Base-by-base conservation (phyloP, 2,797 vertebrate genomes). In the Avahi laniger region DNA sequence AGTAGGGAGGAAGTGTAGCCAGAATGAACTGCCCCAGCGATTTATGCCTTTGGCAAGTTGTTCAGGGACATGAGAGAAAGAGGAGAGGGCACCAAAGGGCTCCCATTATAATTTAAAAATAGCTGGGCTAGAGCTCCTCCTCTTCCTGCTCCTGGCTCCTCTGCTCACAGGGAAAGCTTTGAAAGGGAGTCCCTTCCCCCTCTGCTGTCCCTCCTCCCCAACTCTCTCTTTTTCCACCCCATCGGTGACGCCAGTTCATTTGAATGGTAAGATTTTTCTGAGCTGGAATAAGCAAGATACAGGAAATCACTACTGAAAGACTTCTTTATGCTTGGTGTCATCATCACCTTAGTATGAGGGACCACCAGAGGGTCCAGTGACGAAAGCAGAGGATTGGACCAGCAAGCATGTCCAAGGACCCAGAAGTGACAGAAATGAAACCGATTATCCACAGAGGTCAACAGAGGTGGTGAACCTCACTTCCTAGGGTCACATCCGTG, bases 281-380 rank as follows among this genome's bases (percentile, higher is more conserved):
- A 94, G 88, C 84, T 94, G 89, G 93, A 75, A 67, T 95, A 97
- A 96, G 84, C 20, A 4, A 95, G 89, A 97, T 95, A 89, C 95
- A 97, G 95, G 97, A 97, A 98, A 94, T 96, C 92, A 76, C 65
- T n/a, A 78, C 81, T 98, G 97, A 97, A 98, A 97, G 97, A 79
- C 75, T 78, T 76, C 95, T 97, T 97, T 97, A 96, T 98, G 65
- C 89, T 95, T 96, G 91, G 76, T 96, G 97, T 97, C 94, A 94
- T 98, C 97, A 97, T 97, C 97, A 97, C 96, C 81, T 96, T 96
- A 98, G 95, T 95, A 97, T 96, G 75, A 67, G 50, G 78, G 85
- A 88, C 24, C 75, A 95, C 63, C 94, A 89, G 97, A 96, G 72
- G 61, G 81, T 96, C 59, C 28, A 46, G 85, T 92, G 98, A 97